These are phyloP conservation scores for Onychostoma macrolepis DNA, from an alignment of 2,113 vertebrate species.

Conservation along the genomic window DNA sequence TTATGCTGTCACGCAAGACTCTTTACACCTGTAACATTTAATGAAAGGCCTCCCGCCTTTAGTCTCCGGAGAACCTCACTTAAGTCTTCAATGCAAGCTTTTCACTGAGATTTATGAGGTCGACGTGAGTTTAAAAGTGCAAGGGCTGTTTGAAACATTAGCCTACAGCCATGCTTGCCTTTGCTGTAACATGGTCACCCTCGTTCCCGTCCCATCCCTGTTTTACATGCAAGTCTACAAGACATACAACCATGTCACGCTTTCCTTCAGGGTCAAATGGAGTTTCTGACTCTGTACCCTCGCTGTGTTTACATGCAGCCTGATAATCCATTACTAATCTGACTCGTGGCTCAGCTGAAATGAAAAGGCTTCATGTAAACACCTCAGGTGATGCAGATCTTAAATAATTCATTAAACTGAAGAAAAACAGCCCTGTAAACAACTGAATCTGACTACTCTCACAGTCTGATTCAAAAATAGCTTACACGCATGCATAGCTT, in stretches of 20 bases:
- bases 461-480: background rate
- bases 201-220: background rate
- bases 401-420: background rate
- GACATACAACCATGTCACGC: background rate
- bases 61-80: slow-evolving; percentile 40
- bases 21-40: slow-evolving; percentile 69
- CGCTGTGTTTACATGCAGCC: background rate
- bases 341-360: too few species aligned
- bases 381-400: background rate
- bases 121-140: slow-evolving; percentile 47
- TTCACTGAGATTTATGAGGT: slow-evolving; percentile 59
- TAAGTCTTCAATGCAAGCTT: slow-evolving; percentile 51
- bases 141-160: slow-evolving; percentile 52
- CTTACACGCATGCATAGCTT: background rate
- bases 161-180: slow-evolving; percentile 39
- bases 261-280: slow-evolving; percentile 20
- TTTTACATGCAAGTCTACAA: slow-evolving; percentile 18
- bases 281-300: background rate
- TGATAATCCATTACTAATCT: background rate
- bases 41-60: slow-evolving; percentile 59
- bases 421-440: background rate
- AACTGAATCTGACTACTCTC: background rate
- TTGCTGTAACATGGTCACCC: slow-evolving; percentile 29
- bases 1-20: slow-evolving; percentile 53
- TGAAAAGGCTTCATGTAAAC: background rate